These are phyloP conservation scores for Nomia melanderi DNA, from an alignment of 1,140 invertebrate species.

Conservation along the genomic window DNA sequence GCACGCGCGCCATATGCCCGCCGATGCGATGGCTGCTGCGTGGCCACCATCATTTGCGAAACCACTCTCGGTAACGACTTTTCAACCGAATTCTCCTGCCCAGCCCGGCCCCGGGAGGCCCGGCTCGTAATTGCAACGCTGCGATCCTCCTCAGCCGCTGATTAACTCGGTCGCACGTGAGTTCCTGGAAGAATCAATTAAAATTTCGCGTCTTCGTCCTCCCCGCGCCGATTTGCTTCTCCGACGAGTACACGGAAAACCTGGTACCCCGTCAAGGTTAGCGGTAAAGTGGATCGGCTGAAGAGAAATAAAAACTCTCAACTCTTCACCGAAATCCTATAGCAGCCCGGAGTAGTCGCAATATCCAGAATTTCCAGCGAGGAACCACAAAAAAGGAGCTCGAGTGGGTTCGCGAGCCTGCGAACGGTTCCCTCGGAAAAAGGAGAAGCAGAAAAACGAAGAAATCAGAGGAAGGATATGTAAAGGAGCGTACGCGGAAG, in stretches of 20 bases:
- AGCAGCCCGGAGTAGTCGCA: no score
- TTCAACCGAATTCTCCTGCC: constrained; percentile 16
- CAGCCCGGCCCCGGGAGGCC: neutral
- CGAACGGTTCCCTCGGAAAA: constrained; percentile 32
- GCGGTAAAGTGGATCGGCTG: no score
- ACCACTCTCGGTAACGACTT: constrained; percentile 64
- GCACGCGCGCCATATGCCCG: constrained; percentile 66
- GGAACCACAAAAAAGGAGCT: neutral
- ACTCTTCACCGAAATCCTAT: no score
- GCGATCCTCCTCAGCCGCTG: neutral
- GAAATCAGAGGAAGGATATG: constrained; percentile 21
- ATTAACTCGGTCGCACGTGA: constrained; percentile 8
- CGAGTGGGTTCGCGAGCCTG: constrained; percentile 7
- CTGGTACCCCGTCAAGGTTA: no score
- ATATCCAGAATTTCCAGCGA: neutral
- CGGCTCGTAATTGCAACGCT: neutral
- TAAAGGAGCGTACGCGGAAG: constrained; percentile 58
- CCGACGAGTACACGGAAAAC: no score
- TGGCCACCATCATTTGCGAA: constrained; percentile 70
- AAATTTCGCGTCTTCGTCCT: no score
- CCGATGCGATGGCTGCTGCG: constrained; percentile 60
- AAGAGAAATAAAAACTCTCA: no score
- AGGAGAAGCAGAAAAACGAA: constrained; percentile 48
- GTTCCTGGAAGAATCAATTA: neutral
- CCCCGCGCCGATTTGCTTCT: no score